Base-by-base conservation (phyloP, 2,113 vertebrate genomes). In the Odobenus rosmarus region DNA sequence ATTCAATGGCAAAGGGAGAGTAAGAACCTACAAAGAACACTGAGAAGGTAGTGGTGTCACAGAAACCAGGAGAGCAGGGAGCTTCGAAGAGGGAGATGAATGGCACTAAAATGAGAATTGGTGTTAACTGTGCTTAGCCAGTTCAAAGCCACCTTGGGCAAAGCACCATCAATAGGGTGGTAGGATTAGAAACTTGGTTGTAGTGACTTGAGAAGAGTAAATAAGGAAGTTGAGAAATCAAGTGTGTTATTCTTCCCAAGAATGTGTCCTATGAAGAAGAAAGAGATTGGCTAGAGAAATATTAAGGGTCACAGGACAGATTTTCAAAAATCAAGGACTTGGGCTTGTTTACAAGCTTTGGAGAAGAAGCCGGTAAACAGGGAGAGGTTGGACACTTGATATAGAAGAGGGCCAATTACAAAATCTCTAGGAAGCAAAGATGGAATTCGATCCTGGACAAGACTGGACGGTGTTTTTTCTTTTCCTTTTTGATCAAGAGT, bases 171-270 rank as follows among this genome's bases (percentile, higher is more conserved):
- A 15, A 8, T 19, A 62, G 31, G 90, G 57, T 33, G 11, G 2
- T 23, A 86, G 71, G 24, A 84, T 79, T 28, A 81, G 79, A 88
- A 93, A 67, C 64, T 51, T 42, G 39, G 5, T 55, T 57, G 18
- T 33, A 59, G 9, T 71, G 33, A 89, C 74, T 82, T 92, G 62
- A 55, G 19, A 83, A 87, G n/a, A 42, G 14, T 64, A 79, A 59
- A 80, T 39, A 69, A 76, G 74, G 39, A 77, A 95, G 55, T 85
- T n/a, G 67, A 94, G 28, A 84, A 84, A 91, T 85, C 39, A 76
- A 88, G 28, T 69, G 69, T 61, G 62, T 91, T 96, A 64, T 53
- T 96, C 26, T 89, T 95, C 79, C 46, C 5, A 80, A 94, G 67
- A 97, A 87, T 18, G 26, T 89, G 69, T 59, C 24, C 72, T 94